phyloP scores from a whole-genome alignment of 2,888 invertebrate genomes.

The Sycophila texana region DNA sequence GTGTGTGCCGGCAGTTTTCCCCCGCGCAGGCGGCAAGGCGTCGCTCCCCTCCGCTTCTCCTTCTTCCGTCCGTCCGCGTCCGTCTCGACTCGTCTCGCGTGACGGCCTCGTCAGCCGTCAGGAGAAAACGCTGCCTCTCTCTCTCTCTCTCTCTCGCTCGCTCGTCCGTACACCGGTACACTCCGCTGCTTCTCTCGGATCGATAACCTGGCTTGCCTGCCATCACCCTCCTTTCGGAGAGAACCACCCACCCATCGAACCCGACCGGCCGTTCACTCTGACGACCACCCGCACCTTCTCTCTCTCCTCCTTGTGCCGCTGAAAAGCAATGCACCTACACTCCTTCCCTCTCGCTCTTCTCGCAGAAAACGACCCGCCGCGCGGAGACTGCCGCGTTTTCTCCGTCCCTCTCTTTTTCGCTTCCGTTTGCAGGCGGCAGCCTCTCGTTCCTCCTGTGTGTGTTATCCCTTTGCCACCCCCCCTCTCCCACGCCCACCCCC shows the following conservation, averaged over 20 bases:
- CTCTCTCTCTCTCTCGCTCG: conserved; percentile 15
- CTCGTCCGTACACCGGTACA: conserved; percentile 61
- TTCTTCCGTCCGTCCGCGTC: conserved; percentile 66
- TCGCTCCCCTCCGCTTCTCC: conserved; percentile 20
- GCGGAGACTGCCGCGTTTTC: conserved; percentile 37
- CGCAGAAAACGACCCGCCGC: conserved; percentile 42
- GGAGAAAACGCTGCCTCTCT: conserved; percentile 41
- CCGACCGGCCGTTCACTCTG: conserved; percentile 41
- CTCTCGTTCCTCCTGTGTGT: conserved; percentile 2
- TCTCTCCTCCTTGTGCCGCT: conserved; percentile 59
- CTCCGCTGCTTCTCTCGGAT: conserved; percentile 63
- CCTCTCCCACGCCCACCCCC: conserved; percentile 61
- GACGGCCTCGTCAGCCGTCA: conserved; percentile 76
- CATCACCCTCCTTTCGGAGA: conserved; percentile 49
- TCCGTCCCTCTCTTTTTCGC: conserved; percentile 65
- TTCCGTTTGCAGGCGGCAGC: conserved; percentile 28
- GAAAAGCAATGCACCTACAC: conserved; percentile 74
- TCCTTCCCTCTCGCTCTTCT: conserved; percentile 60
- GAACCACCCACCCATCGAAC: conserved; percentile 50
- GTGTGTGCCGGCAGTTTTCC: conserved; percentile 19
- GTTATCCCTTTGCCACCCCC: conserved; percentile 61
- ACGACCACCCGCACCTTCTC: conserved; percentile 59
- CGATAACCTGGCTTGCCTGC: conserved; percentile 65
- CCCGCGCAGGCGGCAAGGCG: conserved; percentile 11
- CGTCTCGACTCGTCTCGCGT: conserved; percentile 75